Base-by-base conservation (phyloP, 2,888 invertebrate genomes). In the Harpalus rubripes region DNA sequence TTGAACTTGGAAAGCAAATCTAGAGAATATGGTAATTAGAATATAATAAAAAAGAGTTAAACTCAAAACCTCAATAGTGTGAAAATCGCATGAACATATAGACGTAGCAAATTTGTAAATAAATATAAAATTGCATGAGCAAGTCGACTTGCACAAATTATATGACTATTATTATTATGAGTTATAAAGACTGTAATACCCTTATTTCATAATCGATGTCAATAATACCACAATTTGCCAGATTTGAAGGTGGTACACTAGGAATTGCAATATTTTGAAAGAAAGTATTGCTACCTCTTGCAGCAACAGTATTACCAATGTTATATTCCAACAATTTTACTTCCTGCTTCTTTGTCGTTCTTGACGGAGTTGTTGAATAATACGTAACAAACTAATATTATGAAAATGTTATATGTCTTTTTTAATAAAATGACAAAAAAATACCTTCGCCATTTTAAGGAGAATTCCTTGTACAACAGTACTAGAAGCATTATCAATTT, bases 401-500 rank as follows among this genome's bases (percentile, higher is more conserved):
- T 65, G 3, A 8, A 10, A 32, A 10, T 65, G 12, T 65, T 65
- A 59, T 59, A 59, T 15, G 58, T 58, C n/a, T 59, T 59, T 16
- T 59, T 18, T 56, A 15, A n/a, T 18, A 59, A 16, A 15, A 59
- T 59, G 10, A 59, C 10, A 59, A 59, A 58, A 10, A 22, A 63
- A 63, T 89, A 95, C 95, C 93, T 95, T 96, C 85, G 94, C 93
- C 79, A 96, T 90, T 80, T 92, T 92, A 79, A 95, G 91, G 88
- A 94, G 94, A 0, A 96, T 92, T 44, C 93, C 91, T 78, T 93
- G 92, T 58, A 96, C 92, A 86, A 93, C 92, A 18, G 95, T 94
- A 89, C 95, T 95, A 86, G 96, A 96, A 87, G 94, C 93, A 90
- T 97, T 97, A 88, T 96, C 96, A 79, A 96, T 93, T 88, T 96